Percentiles rank a stretch among this genome's conserved stretches.
phyloP scores from a whole-genome alignment of 1,140 invertebrate species.

The Chrysopa pallens region DNA sequence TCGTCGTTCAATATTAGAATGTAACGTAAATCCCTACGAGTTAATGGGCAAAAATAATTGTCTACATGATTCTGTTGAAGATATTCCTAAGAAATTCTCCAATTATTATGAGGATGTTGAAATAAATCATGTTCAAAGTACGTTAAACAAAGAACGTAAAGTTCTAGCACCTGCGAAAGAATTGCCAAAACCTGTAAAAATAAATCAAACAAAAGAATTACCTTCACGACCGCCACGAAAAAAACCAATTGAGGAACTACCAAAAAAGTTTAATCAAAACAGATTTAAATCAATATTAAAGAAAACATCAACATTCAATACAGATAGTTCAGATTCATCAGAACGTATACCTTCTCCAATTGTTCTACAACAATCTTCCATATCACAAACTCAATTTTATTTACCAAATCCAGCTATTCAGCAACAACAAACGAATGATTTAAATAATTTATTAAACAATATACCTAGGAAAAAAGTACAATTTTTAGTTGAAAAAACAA shows the following conservation, averaged over 20 bases:
- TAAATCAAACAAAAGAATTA: background rate
- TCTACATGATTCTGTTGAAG: constrained; percentile 6
- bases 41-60: constrained; percentile 34
- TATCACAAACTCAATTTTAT: constrained; percentile 41
- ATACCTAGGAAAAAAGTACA: constrained; percentile 22
- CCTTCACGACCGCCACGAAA: background rate
- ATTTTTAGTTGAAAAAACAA: constrained; percentile 15
- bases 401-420: constrained; percentile 20
- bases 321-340: constrained; percentile 12
- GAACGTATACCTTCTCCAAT: constrained; percentile 12
- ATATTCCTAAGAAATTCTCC: constrained; percentile 9
- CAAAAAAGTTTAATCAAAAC: constrained; percentile 10
- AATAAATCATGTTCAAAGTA: background rate
- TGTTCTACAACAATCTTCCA: background rate
- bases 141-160: too few species aligned
- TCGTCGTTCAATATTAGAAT: constrained; percentile 57
- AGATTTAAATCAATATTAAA: constrained; percentile 48
- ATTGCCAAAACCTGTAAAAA: background rate
- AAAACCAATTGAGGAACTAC: background rate
- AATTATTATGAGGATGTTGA: constrained; percentile 4
- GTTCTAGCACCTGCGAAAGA: background rate
- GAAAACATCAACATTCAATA: constrained; percentile 25
- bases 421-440: too few species aligned
- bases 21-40: constrained; percentile 71
- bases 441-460: background rate